Evolutionary conservation across 2,113 vertebrate genomes (phyloP), one percentile per base, ranked within the genome.

Genomic region (Apodemus speciosus): DNA sequence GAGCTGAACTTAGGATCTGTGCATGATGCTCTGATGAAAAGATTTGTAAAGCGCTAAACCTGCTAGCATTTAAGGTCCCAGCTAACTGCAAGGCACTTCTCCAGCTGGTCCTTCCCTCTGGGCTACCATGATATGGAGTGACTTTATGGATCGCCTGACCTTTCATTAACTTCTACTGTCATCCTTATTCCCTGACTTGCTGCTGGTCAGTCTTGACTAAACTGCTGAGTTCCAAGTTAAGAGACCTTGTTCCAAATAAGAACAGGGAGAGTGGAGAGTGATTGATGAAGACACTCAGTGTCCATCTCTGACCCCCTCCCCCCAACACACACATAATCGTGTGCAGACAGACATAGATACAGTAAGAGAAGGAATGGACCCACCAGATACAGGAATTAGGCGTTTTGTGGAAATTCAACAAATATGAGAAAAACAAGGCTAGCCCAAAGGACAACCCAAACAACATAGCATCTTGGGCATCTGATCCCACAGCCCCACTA

Each of bases 151-250:
- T 40, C 9, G 77, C 13, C 6, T 89, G 20, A 23, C 43, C 25
- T 51, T 92, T 94, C 46, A 80, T 85, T 85, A 75, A 49, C 40
- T 94, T 86, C 32, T 86, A 4, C 77, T 76, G 53, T 38, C 75
- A 85, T 81, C 88, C 88, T 46, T 14, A 85, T 93, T 88, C 13
- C 46, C 46, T 51, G 30, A 16, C 73, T 76, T 32, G 3, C 46
- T 76, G 23, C 43, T 3, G 51, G 30, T 30, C 46, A 51, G 30
- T 32, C 73, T 51, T 32, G 27, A 27, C 46, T 32, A 51, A 51
- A 76, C 8, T 32, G 15, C 46, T 32, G 46, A 51, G 73, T 49
- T 51, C 15, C 73, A 76, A 25, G 72, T 30, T 16, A 75, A 9
- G 73, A 79, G 30, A 77, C 15, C 49, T 77, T 77, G 49, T 56